phyloP scores from a whole-genome alignment of 2,797 vertebrate genomes.

The Oceanodroma leucorhoa region DNA sequence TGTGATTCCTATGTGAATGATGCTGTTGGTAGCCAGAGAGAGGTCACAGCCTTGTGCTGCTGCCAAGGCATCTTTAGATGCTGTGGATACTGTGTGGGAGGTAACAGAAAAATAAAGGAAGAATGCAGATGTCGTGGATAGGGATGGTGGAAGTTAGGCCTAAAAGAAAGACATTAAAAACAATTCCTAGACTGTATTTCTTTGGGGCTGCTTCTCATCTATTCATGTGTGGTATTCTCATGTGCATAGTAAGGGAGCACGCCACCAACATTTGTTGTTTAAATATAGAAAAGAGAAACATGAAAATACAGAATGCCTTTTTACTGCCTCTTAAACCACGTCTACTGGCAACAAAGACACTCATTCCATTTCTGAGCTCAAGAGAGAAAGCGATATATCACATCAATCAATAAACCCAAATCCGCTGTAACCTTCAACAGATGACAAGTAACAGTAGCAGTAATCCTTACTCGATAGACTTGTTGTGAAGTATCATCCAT shows the following conservation, averaged over 20 bases:
- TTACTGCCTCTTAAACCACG: not conserved
- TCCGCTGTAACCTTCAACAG: not conserved
- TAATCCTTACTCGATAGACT: not conserved
- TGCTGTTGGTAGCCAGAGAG: not conserved
- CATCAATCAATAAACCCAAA: constrained; percentile 14
- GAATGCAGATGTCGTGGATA: not conserved
- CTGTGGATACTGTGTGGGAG: not conserved
- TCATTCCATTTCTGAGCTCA: not conserved
- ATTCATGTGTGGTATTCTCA: not conserved
- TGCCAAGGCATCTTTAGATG: not conserved
- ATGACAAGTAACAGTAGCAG: constrained; percentile 13
- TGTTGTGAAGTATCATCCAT: not conserved
- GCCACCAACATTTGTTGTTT: not conserved
- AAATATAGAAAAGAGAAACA: not conserved
- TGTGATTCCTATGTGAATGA: not conserved
- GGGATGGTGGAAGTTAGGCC: not conserved
- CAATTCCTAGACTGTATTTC: not conserved
- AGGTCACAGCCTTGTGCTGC: not conserved
- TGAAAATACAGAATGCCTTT: not conserved
- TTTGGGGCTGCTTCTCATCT: not conserved
- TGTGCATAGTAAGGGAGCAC: not conserved
- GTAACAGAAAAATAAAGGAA: not conserved
- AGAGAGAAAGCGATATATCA: not conserved
- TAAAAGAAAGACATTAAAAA: not conserved
- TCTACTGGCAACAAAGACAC: not conserved